Evolutionary conservation across 2,888 invertebrate genomes (phyloP).

Genomic region (Morinoia aosen): DNA sequence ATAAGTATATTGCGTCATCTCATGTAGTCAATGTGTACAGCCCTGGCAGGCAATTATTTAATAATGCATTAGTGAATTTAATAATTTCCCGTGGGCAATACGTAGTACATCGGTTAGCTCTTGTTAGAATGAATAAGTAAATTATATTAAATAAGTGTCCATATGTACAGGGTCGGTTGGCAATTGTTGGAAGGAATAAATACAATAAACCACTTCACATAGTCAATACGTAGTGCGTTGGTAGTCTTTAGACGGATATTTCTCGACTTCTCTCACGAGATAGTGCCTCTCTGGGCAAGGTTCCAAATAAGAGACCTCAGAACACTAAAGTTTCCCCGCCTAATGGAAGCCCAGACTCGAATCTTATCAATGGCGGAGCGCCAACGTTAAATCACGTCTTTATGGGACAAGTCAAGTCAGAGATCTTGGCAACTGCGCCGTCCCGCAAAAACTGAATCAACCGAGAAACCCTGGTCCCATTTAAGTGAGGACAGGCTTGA

Average conservation of each 20-base stretch:
- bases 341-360: background rate
- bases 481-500: background rate
- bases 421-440: background rate
- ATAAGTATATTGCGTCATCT: too few relatives aligned
- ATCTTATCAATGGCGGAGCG: background rate
- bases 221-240: too few relatives aligned
- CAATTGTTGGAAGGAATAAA: too few relatives aligned
- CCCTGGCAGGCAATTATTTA: too few relatives aligned
- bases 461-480: background rate
- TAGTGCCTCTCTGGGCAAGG: background rate
- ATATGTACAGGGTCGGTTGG: too few relatives aligned
- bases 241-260: background rate
- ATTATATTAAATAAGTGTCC: too few relatives aligned
- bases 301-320: background rate
- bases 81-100: too few relatives aligned
- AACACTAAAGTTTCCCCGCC: background rate
- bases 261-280: background rate
- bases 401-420: background rate
- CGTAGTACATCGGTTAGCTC: too few relatives aligned
- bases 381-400: background rate
- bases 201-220: too few relatives aligned
- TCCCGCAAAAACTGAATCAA: background rate
- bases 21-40: too few relatives aligned
- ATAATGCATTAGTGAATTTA: too few relatives aligned
- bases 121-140: too few relatives aligned